phyloP scores from a whole-genome alignment of 2,113 vertebrate genomes.

The Naja naja region DNA sequence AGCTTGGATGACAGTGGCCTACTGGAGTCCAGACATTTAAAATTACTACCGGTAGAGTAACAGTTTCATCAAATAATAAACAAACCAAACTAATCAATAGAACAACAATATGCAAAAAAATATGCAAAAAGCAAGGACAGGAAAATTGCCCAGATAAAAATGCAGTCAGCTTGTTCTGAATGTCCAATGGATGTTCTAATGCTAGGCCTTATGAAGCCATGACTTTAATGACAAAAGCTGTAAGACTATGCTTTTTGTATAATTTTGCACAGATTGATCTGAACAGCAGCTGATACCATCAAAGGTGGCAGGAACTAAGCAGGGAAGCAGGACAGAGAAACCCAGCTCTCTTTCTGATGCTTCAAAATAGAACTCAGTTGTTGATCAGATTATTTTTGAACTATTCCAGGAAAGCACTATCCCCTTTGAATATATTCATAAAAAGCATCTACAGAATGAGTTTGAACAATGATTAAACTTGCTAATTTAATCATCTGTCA shows the following conservation, averaged over 20 bases:
- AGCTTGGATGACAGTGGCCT: constrained; percentile 36
- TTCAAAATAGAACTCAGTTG: not conserved
- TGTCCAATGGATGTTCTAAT: not conserved
- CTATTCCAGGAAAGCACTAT: not conserved
- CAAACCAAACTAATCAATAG: not conserved
- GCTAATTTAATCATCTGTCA: not conserved
- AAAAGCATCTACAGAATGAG: not conserved
- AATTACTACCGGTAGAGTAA: not conserved
- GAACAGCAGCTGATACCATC: not conserved
- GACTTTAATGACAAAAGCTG: not conserved
- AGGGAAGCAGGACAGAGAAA: not conserved
- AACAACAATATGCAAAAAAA: too few relatives aligned
- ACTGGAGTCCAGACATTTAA: constrained; percentile 16
- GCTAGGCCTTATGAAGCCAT: not conserved
- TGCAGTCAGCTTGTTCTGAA: not conserved
- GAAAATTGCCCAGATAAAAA: not conserved
- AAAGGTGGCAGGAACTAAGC: not conserved
- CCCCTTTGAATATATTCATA: not conserved
- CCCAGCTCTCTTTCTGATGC: not conserved
- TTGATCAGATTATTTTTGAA: not conserved
- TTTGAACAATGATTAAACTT: not conserved
- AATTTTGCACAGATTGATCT: not conserved
- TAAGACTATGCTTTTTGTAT: not conserved
- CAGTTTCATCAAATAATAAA: not conserved
- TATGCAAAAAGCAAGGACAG: not conserved